These are phyloP conservation scores for Burhinus oedicnemus DNA, from an alignment of 2,113 vertebrate genomes.

Conservation along the genomic window DNA sequence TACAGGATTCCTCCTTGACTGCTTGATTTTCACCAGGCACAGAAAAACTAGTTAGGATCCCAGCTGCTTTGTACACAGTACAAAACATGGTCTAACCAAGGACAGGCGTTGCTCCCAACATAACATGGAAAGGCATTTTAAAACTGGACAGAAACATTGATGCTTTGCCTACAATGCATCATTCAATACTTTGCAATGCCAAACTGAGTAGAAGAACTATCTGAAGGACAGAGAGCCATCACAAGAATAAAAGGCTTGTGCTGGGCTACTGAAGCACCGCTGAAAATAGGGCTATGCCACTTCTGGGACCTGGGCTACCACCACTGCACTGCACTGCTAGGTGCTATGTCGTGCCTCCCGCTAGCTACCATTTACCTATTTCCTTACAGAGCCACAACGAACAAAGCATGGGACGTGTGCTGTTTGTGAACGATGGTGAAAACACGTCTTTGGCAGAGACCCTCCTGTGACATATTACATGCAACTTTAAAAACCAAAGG, in stretches of 20 bases:
- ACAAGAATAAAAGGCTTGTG: not conserved
- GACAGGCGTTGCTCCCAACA: not conserved
- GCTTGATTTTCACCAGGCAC: not conserved
- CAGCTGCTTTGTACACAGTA: not conserved
- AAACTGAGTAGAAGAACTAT: not conserved
- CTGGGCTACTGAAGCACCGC: not conserved
- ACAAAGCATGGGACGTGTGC: not conserved
- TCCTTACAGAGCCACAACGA: not conserved
- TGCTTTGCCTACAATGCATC: fast-evolving
- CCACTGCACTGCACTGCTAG: not conserved
- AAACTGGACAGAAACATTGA: not conserved
- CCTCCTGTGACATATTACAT: not conserved
- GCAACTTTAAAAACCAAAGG: not conserved
- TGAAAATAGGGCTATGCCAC: not conserved
- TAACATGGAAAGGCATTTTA: not conserved
- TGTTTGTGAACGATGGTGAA: not conserved
- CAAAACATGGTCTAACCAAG: not conserved
- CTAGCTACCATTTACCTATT: not conserved
- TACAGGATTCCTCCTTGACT: not conserved
- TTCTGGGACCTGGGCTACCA: not conserved
- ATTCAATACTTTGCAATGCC: not conserved
- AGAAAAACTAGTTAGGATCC: not conserved
- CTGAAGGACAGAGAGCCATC: not conserved
- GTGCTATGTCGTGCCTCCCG: not conserved
- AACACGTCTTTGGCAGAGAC: not conserved